Conservation (phyloP, 1,140 invertebrate species). For the Brachionus paranguensis region DNA sequence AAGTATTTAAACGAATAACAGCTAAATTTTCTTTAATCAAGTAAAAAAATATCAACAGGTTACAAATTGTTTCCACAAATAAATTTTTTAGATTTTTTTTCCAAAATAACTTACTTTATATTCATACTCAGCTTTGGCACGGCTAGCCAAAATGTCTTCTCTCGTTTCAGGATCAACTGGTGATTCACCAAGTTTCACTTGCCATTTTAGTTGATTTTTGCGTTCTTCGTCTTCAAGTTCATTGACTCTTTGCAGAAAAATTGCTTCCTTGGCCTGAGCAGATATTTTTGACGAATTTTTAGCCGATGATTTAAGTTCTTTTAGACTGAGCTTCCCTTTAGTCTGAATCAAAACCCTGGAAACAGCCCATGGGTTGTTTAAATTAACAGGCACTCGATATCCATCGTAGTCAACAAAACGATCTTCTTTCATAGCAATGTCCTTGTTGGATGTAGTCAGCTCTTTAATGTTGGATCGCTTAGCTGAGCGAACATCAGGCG, state of each 20-base stretch:
- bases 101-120: conserved; percentile 47
- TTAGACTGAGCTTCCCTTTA: conserved; percentile 29
- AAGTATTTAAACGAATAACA: not conserved
- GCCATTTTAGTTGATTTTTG: conserved; percentile 55
- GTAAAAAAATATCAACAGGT: no score
- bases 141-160: conserved; percentile 44
- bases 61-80: no score
- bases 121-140: conserved; percentile 46
- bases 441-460: not conserved
- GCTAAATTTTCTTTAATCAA: no score
- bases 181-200: conserved; percentile 52
- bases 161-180: conserved; percentile 46
- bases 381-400: not conserved
- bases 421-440: not conserved
- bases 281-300: conserved; percentile 9
- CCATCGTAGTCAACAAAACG: conserved; percentile 8
- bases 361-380: conserved; percentile 31
- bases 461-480: conserved; percentile 10
- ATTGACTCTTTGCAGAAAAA: conserved; percentile 36
- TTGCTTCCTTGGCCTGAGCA: conserved; percentile 32
- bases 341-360: conserved; percentile 35
- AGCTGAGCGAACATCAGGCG: not conserved
- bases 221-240: conserved; percentile 47
- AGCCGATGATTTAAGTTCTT: not conserved
- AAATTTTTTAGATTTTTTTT: no score